Base-by-base conservation (phyloP, 1,140 invertebrate genomes). In the Mylabris phalerata region DNA sequence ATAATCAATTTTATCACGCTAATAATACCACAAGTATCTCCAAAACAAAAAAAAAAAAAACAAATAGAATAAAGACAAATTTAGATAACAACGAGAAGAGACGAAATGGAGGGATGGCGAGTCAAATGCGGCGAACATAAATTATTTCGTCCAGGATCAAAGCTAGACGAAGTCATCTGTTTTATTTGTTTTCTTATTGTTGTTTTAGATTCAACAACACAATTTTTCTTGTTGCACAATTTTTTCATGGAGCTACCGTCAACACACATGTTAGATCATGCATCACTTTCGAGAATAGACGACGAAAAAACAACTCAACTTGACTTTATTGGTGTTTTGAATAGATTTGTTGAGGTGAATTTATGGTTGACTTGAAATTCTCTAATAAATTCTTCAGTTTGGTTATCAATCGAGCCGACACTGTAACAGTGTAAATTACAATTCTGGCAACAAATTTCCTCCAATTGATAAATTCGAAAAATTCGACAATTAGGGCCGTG, bases 261-360 rank as follows among this genome's bases (percentile, higher is more conserved):
- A 69, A 67, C 69, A 71, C 69, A 71, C 66, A 62, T 71, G 69
- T 71, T 70, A 65, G 69, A 71, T 71, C 67, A 68, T 71, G 67
- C 64, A 69, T 71, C 69, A 70, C 62, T 32, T 32, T 2, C 7
- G 32, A 32, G 32, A 32, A 32, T 19, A 19, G 19, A 19, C 19
- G 19, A 19, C 19, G 27, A 48, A 38, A 51, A 27, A 13, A 38
- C 51, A 57, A 51, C 56, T 63, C 55, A 52, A 54, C 52, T 48
- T 46, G 54, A 59, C 60, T 66, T 59, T 66, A 62, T 64, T 60
- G 64, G 62, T 52, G 19, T 19, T 19, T 19, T 56, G 58, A 47
- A 65, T 63, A 67, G 63, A 69, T 69, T 67, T 65, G 67, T 69
- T 67, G 63, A 3, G 45, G 61, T 50, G 62, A 67, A 69, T 69